Percentiles rank a stretch among this genome's conserved stretches.
These are phyloP conservation scores for Orchesella flavescens DNA, from an alignment of 2,888 invertebrate genomes.

Conservation along the genomic window DNA sequence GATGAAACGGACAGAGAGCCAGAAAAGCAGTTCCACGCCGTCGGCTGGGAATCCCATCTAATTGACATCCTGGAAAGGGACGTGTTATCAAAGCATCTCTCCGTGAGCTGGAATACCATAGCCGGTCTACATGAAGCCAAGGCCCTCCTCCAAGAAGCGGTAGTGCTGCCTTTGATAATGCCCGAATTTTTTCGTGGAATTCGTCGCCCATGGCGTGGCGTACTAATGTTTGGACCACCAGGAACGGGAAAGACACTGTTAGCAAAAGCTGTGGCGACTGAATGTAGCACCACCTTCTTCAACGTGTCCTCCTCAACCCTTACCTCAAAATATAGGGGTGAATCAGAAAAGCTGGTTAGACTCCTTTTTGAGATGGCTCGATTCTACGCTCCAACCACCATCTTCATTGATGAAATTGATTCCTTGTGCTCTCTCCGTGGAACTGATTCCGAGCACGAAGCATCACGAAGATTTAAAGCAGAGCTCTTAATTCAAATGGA, in stretches of 20 bases:
- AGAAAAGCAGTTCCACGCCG: constrained; percentile 78
- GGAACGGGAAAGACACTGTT: constrained; percentile 88
- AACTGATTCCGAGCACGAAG: constrained; percentile 90
- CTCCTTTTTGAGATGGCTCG: constrained; percentile 91
- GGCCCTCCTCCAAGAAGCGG: constrained; percentile 86
- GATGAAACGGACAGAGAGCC: constrained; percentile 71
- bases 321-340: constrained; percentile 92
- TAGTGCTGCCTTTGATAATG: constrained; percentile 89
- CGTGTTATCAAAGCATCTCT: constrained; percentile 86
- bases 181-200: constrained; percentile 91
- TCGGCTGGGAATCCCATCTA: constrained; percentile 84
- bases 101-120: constrained; percentile 87
- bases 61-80: constrained; percentile 89
- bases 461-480: constrained; percentile 85
- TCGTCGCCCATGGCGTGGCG: constrained; percentile 87
- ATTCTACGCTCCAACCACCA: constrained; percentile 90
- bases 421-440: constrained; percentile 88
- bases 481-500: constrained; percentile 94
- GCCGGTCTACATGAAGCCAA: constrained; percentile 85
- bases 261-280: constrained; percentile 90
- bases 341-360: constrained; percentile 90
- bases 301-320: constrained; percentile 90
- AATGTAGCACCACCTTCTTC: constrained; percentile 91
- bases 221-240: constrained; percentile 79
- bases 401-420: constrained; percentile 93